phyloP scores from a whole-genome alignment of 2,113 vertebrate species.

The Dascyllus trimaculatus region DNA sequence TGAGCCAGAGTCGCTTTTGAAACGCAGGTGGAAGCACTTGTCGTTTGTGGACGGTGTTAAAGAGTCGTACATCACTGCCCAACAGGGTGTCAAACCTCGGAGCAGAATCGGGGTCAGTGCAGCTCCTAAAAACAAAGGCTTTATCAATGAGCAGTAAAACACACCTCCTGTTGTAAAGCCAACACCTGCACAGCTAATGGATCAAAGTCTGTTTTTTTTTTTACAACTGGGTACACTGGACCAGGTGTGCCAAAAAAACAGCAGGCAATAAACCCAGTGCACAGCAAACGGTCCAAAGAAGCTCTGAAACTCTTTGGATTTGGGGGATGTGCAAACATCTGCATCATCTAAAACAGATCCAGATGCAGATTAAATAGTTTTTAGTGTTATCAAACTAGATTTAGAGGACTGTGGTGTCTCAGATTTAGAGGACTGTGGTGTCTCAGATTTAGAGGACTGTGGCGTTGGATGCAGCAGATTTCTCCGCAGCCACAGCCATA shows the following conservation, averaged over 20 bases:
- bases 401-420: neutral
- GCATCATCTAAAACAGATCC: neutral
- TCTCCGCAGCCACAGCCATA: neutral
- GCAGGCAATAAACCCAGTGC: constrained; percentile 38
- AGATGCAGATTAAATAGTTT: neutral
- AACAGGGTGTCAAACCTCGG: neutral
- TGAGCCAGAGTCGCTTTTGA: too few species aligned
- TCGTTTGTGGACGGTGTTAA: too few species aligned
- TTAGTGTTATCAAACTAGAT: neutral
- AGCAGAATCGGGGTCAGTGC: neutral
- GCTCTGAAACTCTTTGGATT: neutral
- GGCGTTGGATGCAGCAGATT: neutral
- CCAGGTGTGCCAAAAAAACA: constrained; percentile 46
- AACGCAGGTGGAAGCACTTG: too few species aligned
- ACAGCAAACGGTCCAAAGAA: neutral
- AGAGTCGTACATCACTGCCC: too few species aligned
- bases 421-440: neutral
- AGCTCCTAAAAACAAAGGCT: constrained; percentile 4
- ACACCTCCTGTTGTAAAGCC: constrained; percentile 29
- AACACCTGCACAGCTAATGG: constrained; percentile 53
- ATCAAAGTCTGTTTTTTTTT: constrained; percentile 42
- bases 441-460: too few species aligned
- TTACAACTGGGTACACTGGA: constrained; percentile 1
- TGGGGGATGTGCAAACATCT: neutral
- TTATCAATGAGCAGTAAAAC: neutral